Evolutionary conservation across 2,888 invertebrate species (phyloP).

Genomic region (Eupithecia abbreviata): DNA sequence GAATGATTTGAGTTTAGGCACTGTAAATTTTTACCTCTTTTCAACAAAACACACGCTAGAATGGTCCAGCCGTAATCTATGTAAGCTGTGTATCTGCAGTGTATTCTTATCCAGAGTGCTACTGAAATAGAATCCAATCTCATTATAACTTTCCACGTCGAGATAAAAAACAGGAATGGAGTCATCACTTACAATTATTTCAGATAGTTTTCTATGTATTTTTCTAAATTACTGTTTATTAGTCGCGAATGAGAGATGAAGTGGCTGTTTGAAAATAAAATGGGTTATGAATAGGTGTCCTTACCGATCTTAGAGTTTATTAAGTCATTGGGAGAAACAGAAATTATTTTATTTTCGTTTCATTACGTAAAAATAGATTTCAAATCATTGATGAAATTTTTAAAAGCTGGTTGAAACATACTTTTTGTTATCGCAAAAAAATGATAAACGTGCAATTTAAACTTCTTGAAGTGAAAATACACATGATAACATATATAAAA

Average conservation of each 20-base stretch:
- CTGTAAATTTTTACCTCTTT: background rate
- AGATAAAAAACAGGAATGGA: constrained; percentile 77
- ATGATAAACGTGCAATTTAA: background rate
- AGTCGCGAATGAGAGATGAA: constrained; percentile 57
- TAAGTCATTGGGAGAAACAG: constrained; percentile 29
- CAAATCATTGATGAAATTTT: constrained; percentile 19
- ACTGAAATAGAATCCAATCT: constrained; percentile 73
- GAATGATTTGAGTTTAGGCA: background rate
- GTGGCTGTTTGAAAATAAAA: constrained; percentile 44
- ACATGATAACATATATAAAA: background rate
- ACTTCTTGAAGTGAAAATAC: background rate
- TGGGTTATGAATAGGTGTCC: constrained; percentile 37
- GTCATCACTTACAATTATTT: constrained; percentile 72
- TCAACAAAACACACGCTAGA: background rate
- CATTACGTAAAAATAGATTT: constrained; percentile 7
- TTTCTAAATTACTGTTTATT: constrained; percentile 52
- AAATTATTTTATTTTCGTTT: constrained; percentile 18
- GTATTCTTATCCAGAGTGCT: constrained; percentile 77
- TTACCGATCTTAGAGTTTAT: constrained; percentile 31
- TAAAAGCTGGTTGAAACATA: background rate
- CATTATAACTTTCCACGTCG: constrained; percentile 78
- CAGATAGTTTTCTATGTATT: constrained; percentile 38
- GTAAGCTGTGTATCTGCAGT: constrained; percentile 49
- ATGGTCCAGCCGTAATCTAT: constrained; percentile 6
- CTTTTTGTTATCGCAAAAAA: background rate